phyloP scores from a whole-genome alignment of 2,797 vertebrate genomes.

The Pachyuromys duprasi region DNA sequence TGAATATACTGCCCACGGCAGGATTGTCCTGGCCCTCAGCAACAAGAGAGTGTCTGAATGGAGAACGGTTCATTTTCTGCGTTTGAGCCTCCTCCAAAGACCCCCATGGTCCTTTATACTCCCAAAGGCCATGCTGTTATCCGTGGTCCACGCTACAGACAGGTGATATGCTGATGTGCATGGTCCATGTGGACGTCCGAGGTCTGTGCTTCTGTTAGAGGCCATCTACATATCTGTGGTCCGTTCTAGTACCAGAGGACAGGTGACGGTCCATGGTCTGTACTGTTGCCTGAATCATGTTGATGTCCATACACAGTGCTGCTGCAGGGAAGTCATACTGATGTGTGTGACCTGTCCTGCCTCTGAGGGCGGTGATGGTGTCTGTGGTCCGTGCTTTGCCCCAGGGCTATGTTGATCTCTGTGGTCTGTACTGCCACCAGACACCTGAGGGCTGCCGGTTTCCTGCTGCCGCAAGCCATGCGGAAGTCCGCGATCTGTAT shows the following conservation, averaged over 20 bases:
- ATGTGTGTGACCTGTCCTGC: not conserved
- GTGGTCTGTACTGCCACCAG: not conserved
- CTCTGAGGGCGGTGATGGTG: not conserved
- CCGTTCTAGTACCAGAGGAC: not conserved
- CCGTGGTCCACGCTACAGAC: not conserved
- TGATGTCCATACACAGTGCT: not conserved
- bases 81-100: not conserved
- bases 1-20: not conserved
- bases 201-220: not conserved
- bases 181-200: not conserved
- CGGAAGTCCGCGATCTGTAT: not conserved
- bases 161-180: too few species aligned
- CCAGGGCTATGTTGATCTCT: not conserved
- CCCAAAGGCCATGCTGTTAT: not conserved
- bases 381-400: not conserved
- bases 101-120: not conserved
- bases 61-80: not conserved
- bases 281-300: not conserved
- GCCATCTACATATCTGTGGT: not conserved
- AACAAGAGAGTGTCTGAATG: not conserved
- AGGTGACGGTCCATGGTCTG: not conserved
- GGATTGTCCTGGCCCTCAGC: not conserved
- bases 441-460: not conserved
- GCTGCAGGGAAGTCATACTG: not conserved
- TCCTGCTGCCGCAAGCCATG: not conserved